phyloP scores from a whole-genome alignment of 2,888 invertebrate genomes.

The Adelphocoris suturalis region DNA sequence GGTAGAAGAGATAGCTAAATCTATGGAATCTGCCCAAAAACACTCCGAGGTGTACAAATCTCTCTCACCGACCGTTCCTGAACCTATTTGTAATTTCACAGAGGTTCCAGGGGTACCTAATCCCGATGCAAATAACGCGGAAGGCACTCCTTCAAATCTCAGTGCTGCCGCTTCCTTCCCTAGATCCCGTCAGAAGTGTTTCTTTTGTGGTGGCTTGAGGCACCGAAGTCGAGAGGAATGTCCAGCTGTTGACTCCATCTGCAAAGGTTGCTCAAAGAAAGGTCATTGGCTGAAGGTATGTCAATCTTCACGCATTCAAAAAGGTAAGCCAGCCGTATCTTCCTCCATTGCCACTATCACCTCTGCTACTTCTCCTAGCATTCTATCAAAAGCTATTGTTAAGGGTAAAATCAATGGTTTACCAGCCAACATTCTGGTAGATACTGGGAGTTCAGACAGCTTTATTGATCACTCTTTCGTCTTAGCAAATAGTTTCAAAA shows the following conservation, averaged over 20 bases:
- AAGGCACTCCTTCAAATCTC: not conserved
- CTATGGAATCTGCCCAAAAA: no score
- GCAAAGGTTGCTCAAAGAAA: not conserved
- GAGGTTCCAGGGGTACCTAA: not conserved
- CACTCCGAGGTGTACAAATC: not conserved
- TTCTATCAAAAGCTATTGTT: not conserved
- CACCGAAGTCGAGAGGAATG: no score
- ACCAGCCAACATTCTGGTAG: not conserved
- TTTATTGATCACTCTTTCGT: not conserved
- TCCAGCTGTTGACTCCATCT: no score
- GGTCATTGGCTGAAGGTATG: conserved; percentile 6
- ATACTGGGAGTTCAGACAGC: not conserved
- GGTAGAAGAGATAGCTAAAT: not conserved
- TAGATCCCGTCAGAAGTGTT: not conserved
- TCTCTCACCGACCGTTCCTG: not conserved
- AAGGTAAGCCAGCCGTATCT: not conserved
- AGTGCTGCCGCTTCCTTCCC: not conserved
- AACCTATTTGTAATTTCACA: not conserved
- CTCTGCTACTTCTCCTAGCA: not conserved
- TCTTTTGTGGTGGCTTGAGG: no score
- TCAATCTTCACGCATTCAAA: not conserved
- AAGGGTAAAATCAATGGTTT: not conserved
- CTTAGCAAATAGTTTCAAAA: not conserved
- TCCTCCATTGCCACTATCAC: not conserved
- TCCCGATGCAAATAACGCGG: not conserved